Base-by-base conservation (phyloP, 1,140 invertebrate species). In the Brachionus angularis region DNA sequence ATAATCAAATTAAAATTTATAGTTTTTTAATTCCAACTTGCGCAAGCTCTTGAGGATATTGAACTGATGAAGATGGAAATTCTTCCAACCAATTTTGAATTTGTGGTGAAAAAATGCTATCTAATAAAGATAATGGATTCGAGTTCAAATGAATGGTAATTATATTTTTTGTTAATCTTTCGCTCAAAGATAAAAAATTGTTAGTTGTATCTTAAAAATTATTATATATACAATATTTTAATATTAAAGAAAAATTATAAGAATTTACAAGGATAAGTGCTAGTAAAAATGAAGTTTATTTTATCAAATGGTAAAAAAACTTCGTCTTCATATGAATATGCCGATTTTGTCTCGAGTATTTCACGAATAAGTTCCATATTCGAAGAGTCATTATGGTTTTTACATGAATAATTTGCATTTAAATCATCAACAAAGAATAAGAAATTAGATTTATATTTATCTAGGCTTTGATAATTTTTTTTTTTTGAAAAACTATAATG, bases 1-100 rank as follows among this genome's bases (percentile, higher is more conserved):
- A 39, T 18, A 53, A 34, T 16, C 14, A 2, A 39, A 36, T 33
- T 34, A 10, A 18, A n/a, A 23, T 10, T 50, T 50, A 8, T 18
- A n/a, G 8, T 47, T 1, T 46, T 21, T 27, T 36, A 74, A n/a
- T n/a, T n/a, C n/a, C n/a, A n/a, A 81, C 79, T 76, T 75, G 77
- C 5, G 78, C 76, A 74, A 79, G 77, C 72, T 81, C 79, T 74
- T 74, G 74, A 49, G 77, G 78, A 55, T 80, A 77, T 50, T 79
- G 77, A 18, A 81, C 76, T 42, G 78, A 76, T 47, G 76, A 76
- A 7, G 76, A 76, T 25, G 79, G 80, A 73, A 81, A 81, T 61
- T 81, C 80, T 71, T 81, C 79, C 5, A 82, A 74, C 80, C 79
- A 81, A 25, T 76, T 74, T 47, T 76, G 78, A 18, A 81, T 62